A percentile compares a stretch with the other conserved stretches of the same genome.
Conservation (phyloP, 1,140 invertebrate species). For the Drusus annulatus region DNA sequence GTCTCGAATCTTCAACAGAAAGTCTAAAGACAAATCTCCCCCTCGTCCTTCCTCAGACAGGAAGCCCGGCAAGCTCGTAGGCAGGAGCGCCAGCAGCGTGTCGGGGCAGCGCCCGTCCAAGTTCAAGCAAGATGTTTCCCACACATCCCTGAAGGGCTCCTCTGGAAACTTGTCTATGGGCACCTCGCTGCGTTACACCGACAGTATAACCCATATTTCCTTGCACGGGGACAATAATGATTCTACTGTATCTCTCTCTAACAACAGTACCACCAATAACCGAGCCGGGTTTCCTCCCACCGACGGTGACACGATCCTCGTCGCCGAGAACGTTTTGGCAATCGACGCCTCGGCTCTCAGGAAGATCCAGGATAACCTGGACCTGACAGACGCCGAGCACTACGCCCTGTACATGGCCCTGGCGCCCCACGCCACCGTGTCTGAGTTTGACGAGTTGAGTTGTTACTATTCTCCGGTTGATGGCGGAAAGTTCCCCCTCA, state of each 20-base stretch:
- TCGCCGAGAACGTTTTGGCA: constrained; percentile 69
- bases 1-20: constrained; percentile 65
- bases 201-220: constrained; percentile 75
- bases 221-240: constrained; percentile 71
- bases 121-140: constrained; percentile 65
- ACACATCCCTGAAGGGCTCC: constrained; percentile 67
- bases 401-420: constrained; percentile 88
- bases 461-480: constrained; percentile 89
- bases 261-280: constrained; percentile 52
- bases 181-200: constrained; percentile 66
- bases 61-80: constrained; percentile 67
- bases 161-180: constrained; percentile 61
- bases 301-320: constrained; percentile 65
- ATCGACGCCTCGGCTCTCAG: constrained; percentile 66
- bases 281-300: constrained; percentile 62
- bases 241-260: constrained; percentile 61
- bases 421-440: constrained; percentile 86
- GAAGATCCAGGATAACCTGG: constrained; percentile 68
- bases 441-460: constrained; percentile 90
- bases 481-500: constrained; percentile 74
- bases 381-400: constrained; percentile 88
- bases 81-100: constrained; percentile 73
- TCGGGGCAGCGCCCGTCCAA: constrained; percentile 70
- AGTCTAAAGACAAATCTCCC: constrained; percentile 66
- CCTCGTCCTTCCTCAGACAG: constrained; percentile 63